Evolutionary conservation across 1,140 invertebrate genomes (phyloP).

Genomic region (Triops longicaudatus): DNA sequence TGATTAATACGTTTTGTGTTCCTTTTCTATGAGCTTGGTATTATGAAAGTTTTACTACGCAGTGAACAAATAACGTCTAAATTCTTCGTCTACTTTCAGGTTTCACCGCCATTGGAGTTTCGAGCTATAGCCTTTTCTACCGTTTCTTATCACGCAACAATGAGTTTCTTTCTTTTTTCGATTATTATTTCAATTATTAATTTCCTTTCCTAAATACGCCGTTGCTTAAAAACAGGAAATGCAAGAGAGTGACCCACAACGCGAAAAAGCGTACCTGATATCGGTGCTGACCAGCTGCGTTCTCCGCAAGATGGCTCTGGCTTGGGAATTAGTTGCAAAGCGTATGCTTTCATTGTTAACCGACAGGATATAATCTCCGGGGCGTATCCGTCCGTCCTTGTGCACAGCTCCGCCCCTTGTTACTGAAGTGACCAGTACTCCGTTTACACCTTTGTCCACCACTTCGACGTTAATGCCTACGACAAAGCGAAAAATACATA

Average conservation of each 20-base stretch:
- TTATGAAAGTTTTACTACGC: too few species aligned
- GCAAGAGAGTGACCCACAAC: conserved; percentile 17
- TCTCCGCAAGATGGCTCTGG: conserved; percentile 51
- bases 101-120: too few species aligned
- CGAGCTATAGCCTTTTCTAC: too few species aligned
- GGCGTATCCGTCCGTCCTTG: conserved; percentile 49
- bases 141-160: too few species aligned
- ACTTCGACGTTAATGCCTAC: conserved; percentile 49
- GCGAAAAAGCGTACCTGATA: too few species aligned
- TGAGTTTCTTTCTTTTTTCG: too few species aligned
- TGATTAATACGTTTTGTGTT: too few species aligned
- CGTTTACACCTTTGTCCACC: conserved; percentile 54
- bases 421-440: conserved; percentile 51
- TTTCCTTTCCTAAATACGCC: too few species aligned
- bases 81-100: too few species aligned
- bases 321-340: conserved; percentile 52
- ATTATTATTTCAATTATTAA: too few species aligned
- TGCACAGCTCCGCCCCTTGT: conserved; percentile 46
- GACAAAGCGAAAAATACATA: conserved; percentile 30
- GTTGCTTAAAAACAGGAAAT: conserved; percentile 11
- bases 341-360: conserved; percentile 58
- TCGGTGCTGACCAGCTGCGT: conserved; percentile 48
- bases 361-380: conserved; percentile 44
- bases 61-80: too few species aligned
- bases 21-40: too few species aligned